A percentile compares a stretch with the other conserved stretches of the same genome.
phyloP scores from a whole-genome alignment of 2,113 vertebrate species.

The Brienomyrus longianalis region DNA sequence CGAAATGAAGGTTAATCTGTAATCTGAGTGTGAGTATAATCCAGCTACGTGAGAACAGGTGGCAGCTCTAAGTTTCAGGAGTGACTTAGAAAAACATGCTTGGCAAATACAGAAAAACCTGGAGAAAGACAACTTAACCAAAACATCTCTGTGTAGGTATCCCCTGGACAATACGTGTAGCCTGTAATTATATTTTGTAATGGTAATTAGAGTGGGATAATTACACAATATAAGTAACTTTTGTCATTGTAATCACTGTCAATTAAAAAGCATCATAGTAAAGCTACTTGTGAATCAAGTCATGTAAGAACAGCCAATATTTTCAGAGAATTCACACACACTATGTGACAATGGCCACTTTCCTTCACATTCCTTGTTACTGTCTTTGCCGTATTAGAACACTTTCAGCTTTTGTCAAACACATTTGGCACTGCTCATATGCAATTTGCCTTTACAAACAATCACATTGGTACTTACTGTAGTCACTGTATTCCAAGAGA shows the following conservation, averaged over 20 bases:
- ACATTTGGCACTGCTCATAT: background rate
- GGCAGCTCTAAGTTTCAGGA: background rate
- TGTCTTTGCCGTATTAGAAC: background rate
- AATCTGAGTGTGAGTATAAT: background rate
- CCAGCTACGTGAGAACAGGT: background rate
- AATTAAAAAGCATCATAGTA: background rate
- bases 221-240: background rate
- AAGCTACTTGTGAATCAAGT: background rate
- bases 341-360: background rate
- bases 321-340: background rate
- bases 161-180: background rate
- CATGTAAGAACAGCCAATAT: background rate
- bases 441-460: background rate
- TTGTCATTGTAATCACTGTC: background rate
- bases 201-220: background rate
- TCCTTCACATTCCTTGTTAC: background rate
- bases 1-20: background rate
- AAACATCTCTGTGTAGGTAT: background rate
- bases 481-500: background rate
- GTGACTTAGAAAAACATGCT: background rate
- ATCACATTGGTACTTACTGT: background rate
- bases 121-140: background rate
- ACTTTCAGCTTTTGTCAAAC: background rate
- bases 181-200: background rate
- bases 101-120: background rate